Evolutionary conservation across 2,888 invertebrate genomes (phyloP).

Genomic region (Cheilosia vernalis): DNA sequence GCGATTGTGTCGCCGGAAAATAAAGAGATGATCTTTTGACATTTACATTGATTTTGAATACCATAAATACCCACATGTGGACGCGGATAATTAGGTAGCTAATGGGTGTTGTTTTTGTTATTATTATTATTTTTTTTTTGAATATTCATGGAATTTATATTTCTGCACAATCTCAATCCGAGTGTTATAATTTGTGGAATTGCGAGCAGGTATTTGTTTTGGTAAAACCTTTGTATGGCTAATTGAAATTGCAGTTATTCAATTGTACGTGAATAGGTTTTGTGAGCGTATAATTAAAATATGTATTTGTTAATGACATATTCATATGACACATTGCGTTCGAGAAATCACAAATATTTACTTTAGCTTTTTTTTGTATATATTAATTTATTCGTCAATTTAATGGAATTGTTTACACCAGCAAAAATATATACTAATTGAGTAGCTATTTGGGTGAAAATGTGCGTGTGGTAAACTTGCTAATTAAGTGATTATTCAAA

Average conservation of each 20-base stretch:
- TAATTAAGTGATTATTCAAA: slow-evolving; percentile 16
- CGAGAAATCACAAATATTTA: background rate
- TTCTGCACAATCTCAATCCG: background rate
- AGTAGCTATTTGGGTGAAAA: background rate
- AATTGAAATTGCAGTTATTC: background rate
- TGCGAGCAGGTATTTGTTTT: background rate
- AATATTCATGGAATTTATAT: slow-evolving; percentile 14
- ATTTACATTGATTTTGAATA: slow-evolving; percentile 58
- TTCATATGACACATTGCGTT: background rate
- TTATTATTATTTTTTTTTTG: slow-evolving; percentile 31
- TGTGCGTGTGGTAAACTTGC: background rate
- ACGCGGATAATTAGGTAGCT: slow-evolving; percentile 49
- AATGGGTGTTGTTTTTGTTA: slow-evolving; percentile 27
- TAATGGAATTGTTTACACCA: background rate
- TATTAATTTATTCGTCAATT: background rate
- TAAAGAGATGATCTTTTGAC: slow-evolving; percentile 32
- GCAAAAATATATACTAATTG: background rate
- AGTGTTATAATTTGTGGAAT: background rate
- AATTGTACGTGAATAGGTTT: background rate
- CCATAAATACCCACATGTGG: slow-evolving; percentile 26
- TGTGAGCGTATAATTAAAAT: background rate
- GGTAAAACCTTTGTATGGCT: slow-evolving; percentile 1
- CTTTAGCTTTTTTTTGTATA: background rate
- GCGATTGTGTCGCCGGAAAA: slow-evolving; percentile 13
- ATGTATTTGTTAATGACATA: slow-evolving; percentile 1